Percentiles rank a stretch among this genome's conserved stretches.
Conservation (phyloP, 2,888 invertebrate genomes). For the Dolichomitus sp. region DNA sequence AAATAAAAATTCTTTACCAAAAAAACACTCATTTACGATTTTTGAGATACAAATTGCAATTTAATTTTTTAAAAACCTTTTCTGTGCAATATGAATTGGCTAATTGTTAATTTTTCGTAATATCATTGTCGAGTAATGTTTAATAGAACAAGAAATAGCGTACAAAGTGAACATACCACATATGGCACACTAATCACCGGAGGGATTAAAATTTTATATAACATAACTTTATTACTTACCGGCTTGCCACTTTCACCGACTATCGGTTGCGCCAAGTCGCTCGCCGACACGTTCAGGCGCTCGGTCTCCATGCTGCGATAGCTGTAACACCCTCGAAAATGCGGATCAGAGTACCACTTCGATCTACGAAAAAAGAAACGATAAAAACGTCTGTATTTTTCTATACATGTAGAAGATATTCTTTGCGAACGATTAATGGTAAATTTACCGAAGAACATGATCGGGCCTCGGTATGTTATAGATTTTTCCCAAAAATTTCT, state of each 20-base stretch:
- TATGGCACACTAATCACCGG: not conserved
- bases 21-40: too few relatives aligned
- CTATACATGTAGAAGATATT: conserved; percentile 21
- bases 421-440: conserved; percentile 30
- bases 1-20: too few relatives aligned
- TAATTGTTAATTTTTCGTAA: too few relatives aligned
- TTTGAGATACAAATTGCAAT: too few relatives aligned
- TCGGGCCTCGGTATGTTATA: conserved; percentile 87
- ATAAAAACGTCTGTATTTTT: not conserved
- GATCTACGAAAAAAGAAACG: conserved; percentile 87
- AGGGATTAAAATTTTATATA: not conserved
- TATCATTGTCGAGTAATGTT: too few relatives aligned
- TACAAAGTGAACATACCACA: not conserved
- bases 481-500: conserved; percentile 87
- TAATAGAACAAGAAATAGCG: too few relatives aligned
- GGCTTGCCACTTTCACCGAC: conserved; percentile 84
- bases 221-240: conserved; percentile 71
- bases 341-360: conserved; percentile 90
- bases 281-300: conserved; percentile 86
- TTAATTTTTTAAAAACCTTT: too few relatives aligned
- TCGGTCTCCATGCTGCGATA: conserved; percentile 88
- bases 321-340: conserved; percentile 91
- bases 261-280: conserved; percentile 88
- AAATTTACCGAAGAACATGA: conserved; percentile 87
- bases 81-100: too few relatives aligned